Conservation (phyloP, 2,113 vertebrate genomes). For the Pardalotus punctatus region DNA sequence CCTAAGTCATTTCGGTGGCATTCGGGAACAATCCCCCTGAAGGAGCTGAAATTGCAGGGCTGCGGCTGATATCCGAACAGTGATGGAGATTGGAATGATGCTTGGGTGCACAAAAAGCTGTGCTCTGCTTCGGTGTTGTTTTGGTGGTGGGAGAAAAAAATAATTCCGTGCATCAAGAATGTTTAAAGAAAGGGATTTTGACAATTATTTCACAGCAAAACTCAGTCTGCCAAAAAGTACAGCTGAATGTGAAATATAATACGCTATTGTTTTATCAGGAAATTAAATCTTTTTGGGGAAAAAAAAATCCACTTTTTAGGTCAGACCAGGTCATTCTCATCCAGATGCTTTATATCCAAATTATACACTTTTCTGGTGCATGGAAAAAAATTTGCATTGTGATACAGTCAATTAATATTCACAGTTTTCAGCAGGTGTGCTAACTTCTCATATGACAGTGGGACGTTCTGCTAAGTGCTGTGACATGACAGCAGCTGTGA, state of each 20-base stretch:
- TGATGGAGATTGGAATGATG: not conserved
- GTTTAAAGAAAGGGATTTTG: not conserved
- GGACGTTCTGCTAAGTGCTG: not conserved
- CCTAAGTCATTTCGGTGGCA: not conserved
- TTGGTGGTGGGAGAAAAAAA: not conserved
- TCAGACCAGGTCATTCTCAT: not conserved
- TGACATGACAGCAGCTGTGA: slow-evolving; percentile 6
- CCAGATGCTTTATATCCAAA: not conserved
- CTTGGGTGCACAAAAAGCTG: not conserved
- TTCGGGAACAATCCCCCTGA: not conserved
- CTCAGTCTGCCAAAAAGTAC: not conserved
- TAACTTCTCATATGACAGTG: not conserved
- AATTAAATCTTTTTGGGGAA: not conserved
- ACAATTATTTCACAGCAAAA: not conserved
- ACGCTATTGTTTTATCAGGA: not conserved
- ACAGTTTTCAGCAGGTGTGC: slow-evolving; percentile 29
- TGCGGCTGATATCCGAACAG: not conserved
- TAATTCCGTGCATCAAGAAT: not conserved
- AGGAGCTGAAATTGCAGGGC: not conserved
- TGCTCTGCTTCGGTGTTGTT: not conserved
- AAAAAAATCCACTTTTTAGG: not conserved
- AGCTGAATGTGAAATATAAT: not conserved
- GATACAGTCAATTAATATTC: slow-evolving; percentile 38
- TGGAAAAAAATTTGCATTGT: not conserved
- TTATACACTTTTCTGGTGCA: not conserved